Conservation (phyloP, 2,888 invertebrate species). For the Leptinotarsa peninsularis region DNA sequence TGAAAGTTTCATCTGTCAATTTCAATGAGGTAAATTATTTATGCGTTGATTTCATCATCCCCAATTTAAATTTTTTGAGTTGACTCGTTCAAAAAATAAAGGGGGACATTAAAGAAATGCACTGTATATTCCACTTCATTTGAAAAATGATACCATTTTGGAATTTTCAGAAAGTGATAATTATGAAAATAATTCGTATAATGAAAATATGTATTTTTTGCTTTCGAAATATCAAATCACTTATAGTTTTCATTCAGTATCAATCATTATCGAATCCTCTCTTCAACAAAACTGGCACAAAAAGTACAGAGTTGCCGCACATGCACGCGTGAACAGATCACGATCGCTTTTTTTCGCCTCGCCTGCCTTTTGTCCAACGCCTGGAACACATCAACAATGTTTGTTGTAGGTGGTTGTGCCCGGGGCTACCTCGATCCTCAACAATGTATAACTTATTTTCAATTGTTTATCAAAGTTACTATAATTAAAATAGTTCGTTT, state of each 20-base stretch:
- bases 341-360: constrained; percentile 61
- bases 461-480: constrained; percentile 53
- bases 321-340: constrained; percentile 62
- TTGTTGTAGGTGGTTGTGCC: constrained; percentile 61
- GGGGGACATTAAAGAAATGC: too few species aligned
- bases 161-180: too few species aligned
- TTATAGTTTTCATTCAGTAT: constrained; percentile 51
- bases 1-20: too few species aligned
- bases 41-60: too few species aligned
- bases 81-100: too few species aligned
- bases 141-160: too few species aligned
- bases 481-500: constrained; percentile 50
- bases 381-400: constrained; percentile 58
- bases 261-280: constrained; percentile 56
- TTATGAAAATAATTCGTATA: too few species aligned
- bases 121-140: too few species aligned
- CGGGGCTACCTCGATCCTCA: constrained; percentile 48
- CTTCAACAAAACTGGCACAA: constrained; percentile 55
- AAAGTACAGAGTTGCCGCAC: constrained; percentile 56
- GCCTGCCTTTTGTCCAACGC: constrained; percentile 58
- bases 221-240: background rate
- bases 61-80: too few species aligned
- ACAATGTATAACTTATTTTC: constrained; percentile 53
- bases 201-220: background rate
- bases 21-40: too few species aligned